A percentile compares a stretch with the other conserved stretches of the same genome.
Evolutionary conservation across 2,797 vertebrate genomes (phyloP).

Genomic region (Potorous gilbertii): DNA sequence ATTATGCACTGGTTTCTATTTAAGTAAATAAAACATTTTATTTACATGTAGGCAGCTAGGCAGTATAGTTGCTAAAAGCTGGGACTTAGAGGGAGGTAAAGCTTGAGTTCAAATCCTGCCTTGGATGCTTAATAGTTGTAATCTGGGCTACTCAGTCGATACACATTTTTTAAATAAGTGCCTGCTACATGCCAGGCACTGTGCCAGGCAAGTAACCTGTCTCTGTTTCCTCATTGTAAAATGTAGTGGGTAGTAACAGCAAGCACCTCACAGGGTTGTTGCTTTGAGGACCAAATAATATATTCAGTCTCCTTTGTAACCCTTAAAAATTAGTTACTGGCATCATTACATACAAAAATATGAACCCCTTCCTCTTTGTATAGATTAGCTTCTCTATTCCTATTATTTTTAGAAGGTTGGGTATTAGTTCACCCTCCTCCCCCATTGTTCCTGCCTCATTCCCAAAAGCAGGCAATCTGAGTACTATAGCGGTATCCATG

Average conservation of each 20-base stretch:
- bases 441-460: neutral
- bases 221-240: neutral
- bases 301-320: neutral
- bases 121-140: neutral
- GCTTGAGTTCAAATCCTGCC: neutral
- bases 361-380: neutral
- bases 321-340: neutral
- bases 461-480: neutral
- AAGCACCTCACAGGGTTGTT: neutral
- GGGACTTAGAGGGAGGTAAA: neutral
- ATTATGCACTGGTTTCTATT: neutral
- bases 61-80: neutral
- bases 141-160: neutral
- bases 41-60: neutral
- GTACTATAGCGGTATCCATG: neutral
- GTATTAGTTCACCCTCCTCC: neutral
- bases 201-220: neutral
- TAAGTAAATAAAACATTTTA: neutral
- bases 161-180: neutral
- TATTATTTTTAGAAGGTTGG: neutral
- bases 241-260: neutral
- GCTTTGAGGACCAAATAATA: neutral
- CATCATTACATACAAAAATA: neutral
- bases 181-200: neutral
- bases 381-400: neutral